Evolutionary conservation across 2,888 invertebrate species (phyloP).

Genomic region (Mythimna pallens): DNA sequence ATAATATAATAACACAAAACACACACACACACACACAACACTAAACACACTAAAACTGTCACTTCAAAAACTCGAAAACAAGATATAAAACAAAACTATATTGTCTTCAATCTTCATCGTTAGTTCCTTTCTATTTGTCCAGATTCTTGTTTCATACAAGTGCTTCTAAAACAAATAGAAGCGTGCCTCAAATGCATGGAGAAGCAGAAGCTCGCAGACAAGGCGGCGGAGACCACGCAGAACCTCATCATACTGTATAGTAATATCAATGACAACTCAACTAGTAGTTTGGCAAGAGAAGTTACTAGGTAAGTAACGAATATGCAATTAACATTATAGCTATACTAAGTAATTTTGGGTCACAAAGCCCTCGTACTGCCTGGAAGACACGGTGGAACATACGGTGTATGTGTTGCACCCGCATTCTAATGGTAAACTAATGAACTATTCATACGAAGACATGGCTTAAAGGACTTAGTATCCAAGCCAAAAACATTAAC

Average conservation of each 20-base stretch:
- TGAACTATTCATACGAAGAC: too few relatives aligned
- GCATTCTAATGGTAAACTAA: too few relatives aligned
- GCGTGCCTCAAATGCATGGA: conserved; percentile 78
- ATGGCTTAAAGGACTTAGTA: too few relatives aligned
- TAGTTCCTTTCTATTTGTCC: background rate
- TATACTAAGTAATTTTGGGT: too few relatives aligned
- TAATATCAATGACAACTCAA: conserved; percentile 60
- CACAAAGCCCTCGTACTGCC: background rate
- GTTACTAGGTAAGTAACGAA: conserved; percentile 65
- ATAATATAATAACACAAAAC: too few relatives aligned
- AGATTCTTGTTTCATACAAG: conserved; percentile 85
- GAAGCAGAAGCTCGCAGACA: conserved; percentile 61
- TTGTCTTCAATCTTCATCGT: background rate
- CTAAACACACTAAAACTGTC: too few relatives aligned
- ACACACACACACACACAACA: too few relatives aligned
- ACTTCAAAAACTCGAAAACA: background rate
- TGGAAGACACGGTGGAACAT: background rate
- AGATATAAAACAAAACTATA: background rate
- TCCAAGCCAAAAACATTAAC: too few relatives aligned
- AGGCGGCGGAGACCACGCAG: conserved; percentile 67
- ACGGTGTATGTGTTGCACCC: too few relatives aligned
- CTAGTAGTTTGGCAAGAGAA: conserved; percentile 56
- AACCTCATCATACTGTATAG: conserved; percentile 72
- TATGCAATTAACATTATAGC: background rate
- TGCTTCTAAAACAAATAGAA: conserved; percentile 83